Base-by-base conservation (phyloP, 2,888 invertebrate species). In the Drosophila pseudotalamancana region DNA sequence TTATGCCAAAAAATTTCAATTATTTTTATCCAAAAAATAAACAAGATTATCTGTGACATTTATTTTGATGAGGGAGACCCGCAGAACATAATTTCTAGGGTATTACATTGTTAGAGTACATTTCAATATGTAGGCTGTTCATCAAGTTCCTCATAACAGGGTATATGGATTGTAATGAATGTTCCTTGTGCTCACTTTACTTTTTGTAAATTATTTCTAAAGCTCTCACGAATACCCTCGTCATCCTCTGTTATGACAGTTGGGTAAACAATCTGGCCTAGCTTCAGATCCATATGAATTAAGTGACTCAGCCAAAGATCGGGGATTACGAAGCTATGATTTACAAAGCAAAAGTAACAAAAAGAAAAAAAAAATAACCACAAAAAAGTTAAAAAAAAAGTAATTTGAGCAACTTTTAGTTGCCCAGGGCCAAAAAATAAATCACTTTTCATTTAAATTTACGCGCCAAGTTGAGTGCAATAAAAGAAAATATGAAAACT, bases 361-460 rank as follows among this genome's bases (percentile, higher is more conserved):
- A 12, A 57, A 50, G 11, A 29, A 27, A 11, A 29, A 69, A 39
- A 53, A 31, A 12, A 14, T 25, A 48, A 16, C n/a, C 6, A n/a
- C n/a, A n/a, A n/a, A n/a, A n/a, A n/a, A n/a, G n/a, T n/a, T n/a
- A n/a, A n/a, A 6, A 49, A 18, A 25, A 39, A 50, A 18, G 32
- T 16, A 53, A 51, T 48, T 34, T 4, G 9, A 23, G 3, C 5
- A 49, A 49, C 48, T 64, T 66, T 46, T n/a, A 46, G 65, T 50
- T 34, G 49, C 35, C 46, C 37, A 18, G 23, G 42, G 23, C 16
- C 29, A 27, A 54, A 42, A 25, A 64, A 59, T 32, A 67, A 80
- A 68, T 56, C 25, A 49, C 34, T 42, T 82, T 75, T 82, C 54
- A 71, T 85, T 71, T 81, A 63, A 82, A 82, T 82, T 80, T 65